phyloP scores from a whole-genome alignment of 2,888 invertebrate genomes.

The Marronus borbonicus region DNA sequence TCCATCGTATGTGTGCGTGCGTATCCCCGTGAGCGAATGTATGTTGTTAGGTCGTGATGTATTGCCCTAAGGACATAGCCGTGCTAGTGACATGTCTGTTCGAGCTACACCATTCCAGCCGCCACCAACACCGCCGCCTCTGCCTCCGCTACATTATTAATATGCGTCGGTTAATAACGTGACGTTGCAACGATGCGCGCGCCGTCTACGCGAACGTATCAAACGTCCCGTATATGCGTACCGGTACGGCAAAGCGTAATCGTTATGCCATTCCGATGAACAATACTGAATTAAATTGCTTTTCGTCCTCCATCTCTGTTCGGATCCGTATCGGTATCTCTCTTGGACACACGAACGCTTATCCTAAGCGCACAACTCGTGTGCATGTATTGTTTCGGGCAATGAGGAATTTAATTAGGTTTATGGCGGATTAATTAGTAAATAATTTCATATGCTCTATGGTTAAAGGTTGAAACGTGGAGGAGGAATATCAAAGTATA shows the following conservation, averaged over 20 bases:
- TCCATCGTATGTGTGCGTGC: constrained; percentile 17
- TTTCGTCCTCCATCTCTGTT: neutral
- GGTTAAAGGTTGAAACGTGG: no score
- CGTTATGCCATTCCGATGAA: constrained; percentile 18
- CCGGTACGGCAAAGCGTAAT: neutral
- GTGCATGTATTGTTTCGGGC: neutral
- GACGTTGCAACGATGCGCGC: constrained; percentile 29
- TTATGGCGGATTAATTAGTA: neutral
- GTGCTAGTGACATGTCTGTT: constrained; percentile 45
- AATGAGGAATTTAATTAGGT: constrained; percentile 15
- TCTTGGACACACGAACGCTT: no score
- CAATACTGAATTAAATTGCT: constrained; percentile 38
- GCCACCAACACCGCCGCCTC: neutral
- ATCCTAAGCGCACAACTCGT: neutral
- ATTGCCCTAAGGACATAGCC: constrained; percentile 36
- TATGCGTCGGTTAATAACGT: constrained; percentile 44
- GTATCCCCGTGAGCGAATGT: no score
- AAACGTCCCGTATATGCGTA: no score
- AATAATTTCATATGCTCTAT: no score
- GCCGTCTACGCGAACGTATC: constrained; percentile 7
- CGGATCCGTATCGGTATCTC: neutral
- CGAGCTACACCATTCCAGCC: neutral
- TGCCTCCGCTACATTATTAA: constrained; percentile 34
- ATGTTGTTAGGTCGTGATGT: constrained; percentile 35
- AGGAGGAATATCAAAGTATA: no score